Percentiles rank a stretch among this genome's conserved stretches.
Evolutionary conservation across 2,113 vertebrate species (phyloP).

Genomic region (Brachyhypopomus occidentalis): DNA sequence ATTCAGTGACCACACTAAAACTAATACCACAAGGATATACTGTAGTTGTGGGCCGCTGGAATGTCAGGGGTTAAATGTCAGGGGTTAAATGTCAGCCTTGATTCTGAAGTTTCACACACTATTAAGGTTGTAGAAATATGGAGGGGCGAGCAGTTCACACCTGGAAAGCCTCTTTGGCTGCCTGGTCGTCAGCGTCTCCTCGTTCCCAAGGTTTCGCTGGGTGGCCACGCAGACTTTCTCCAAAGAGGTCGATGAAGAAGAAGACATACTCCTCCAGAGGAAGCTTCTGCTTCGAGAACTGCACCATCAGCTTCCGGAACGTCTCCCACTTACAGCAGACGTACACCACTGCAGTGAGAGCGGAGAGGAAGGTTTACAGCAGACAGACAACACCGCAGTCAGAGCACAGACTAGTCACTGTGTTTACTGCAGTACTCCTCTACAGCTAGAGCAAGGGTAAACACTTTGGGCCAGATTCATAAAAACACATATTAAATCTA

Average conservation of each 20-base stretch:
- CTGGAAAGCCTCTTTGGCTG: conserved; percentile 79
- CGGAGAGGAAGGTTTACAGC: neutral
- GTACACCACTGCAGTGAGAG: conserved; percentile 79
- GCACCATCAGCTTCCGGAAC: conserved; percentile 83
- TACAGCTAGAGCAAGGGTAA: no score
- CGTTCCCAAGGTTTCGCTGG: conserved; percentile 78
- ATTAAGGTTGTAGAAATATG: no score
- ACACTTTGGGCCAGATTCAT: no score
- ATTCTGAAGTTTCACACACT: no score
- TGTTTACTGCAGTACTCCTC: no score
- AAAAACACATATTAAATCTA: no score
- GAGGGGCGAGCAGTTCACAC: conserved; percentile 62
- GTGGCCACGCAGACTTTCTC: conserved; percentile 73
- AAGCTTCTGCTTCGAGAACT: conserved; percentile 73
- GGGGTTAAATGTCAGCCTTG: no score
- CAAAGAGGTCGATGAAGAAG: conserved; percentile 91
- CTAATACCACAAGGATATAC: no score
- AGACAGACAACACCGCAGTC: neutral
- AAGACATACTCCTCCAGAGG: conserved; percentile 81
- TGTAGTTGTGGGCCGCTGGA: no score
- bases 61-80: no score
- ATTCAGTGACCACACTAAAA: no score
- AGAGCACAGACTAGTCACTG: neutral
- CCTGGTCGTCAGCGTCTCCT: conserved; percentile 76
- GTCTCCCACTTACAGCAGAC: conserved; percentile 81